Conservation (phyloP, 1,140 invertebrate genomes). For the Drosophila simulans region DNA sequence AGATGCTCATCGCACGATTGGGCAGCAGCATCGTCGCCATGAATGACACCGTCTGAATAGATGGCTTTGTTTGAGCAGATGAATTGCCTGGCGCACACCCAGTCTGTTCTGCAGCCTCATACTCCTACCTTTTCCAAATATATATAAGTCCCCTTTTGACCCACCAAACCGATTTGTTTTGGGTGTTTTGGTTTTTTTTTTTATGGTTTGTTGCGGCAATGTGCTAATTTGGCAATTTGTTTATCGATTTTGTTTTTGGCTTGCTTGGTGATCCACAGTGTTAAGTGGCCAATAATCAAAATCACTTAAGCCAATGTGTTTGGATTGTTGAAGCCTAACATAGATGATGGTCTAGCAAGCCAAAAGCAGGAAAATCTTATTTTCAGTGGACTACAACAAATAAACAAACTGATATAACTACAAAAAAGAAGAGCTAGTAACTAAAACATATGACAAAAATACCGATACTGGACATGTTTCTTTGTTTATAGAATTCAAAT, state of each 20-base stretch:
- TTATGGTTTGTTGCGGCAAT: conserved; percentile 24
- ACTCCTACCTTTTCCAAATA: conserved; percentile 1
- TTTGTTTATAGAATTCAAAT: too few species aligned
- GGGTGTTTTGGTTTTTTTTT: conserved; percentile 26
- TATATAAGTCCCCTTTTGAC: conserved; percentile 3
- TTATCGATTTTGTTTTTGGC: conserved; percentile 73
- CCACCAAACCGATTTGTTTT: conserved; percentile 45
- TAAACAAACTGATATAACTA: neutral
- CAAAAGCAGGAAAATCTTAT: too few species aligned
- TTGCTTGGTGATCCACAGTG: conserved; percentile 48
- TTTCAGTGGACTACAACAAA: neutral
- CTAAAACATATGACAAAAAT: too few species aligned
- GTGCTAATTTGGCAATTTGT: conserved; percentile 83
- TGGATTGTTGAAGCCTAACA: conserved; percentile 33
- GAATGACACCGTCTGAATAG: conserved; percentile 76
- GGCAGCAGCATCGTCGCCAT: conserved; percentile 49
- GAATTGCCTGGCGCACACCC: conserved; percentile 68
- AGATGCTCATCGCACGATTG: conserved; percentile 74
- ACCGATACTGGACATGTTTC: too few species aligned
- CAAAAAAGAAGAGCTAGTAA: too few species aligned
- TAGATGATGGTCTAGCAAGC: neutral
- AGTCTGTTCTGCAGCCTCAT: conserved; percentile 10
- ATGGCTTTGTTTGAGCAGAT: conserved; percentile 82
- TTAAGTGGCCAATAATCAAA: conserved; percentile 79
- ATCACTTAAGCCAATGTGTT: conserved; percentile 75